These are phyloP conservation scores for Peromyscus eremicus DNA, from an alignment of 2,797 vertebrate species.

Conservation along the genomic window DNA sequence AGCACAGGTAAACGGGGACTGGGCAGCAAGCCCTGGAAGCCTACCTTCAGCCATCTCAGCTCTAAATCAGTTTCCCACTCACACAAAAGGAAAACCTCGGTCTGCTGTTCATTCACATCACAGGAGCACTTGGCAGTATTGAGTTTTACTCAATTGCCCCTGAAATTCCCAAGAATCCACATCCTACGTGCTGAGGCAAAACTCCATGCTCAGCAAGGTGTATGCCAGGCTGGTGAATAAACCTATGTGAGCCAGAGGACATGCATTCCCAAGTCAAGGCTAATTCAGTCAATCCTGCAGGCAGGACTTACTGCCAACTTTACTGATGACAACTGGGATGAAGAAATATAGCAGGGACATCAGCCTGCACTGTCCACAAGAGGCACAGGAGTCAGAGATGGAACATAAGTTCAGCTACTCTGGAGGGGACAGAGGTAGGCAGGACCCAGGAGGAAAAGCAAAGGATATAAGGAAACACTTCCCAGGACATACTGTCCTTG, in stretches of 20 bases:
- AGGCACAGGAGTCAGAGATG: constrained; percentile 4
- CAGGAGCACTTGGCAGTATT: neutral
- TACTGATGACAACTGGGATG: constrained; percentile 17
- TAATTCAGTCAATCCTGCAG: constrained; percentile 31
- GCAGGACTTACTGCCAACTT: constrained; percentile 50
- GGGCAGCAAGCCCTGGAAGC: neutral
- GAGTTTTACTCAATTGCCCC: neutral
- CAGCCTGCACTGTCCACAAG: accelerated
- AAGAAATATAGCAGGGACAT: constrained; percentile 55
- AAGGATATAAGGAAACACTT: neutral
- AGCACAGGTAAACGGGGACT: constrained; percentile 3
- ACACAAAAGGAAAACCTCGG: neutral
- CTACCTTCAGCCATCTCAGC: neutral
- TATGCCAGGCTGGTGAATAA: neutral
- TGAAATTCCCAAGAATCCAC: constrained; percentile 1
- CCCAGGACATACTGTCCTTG: accelerated
- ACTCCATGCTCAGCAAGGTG: neutral
- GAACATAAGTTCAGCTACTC: neutral
- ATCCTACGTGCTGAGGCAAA: neutral
- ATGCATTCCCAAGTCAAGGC: constrained; percentile 14
- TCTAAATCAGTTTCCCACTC: neutral
- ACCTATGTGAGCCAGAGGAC: neutral
- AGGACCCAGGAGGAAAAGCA: neutral
- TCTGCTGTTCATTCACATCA: neutral
- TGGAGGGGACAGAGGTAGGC: neutral